Conservation (phyloP, 2,888 invertebrate genomes). For the Lamellibrachia columna region DNA sequence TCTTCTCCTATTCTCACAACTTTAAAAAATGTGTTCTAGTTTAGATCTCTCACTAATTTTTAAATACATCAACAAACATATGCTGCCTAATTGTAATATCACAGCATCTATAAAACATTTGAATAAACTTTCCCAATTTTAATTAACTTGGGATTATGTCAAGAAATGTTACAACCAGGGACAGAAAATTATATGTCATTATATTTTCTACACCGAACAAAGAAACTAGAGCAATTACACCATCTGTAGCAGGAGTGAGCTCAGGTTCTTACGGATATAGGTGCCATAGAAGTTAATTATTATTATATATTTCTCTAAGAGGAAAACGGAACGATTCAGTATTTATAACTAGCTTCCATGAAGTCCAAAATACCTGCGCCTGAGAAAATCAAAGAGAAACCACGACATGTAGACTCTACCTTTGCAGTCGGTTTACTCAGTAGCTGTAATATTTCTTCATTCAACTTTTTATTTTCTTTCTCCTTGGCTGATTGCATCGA, state of each 20-base stretch:
- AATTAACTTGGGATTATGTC: background rate
- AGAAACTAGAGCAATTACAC: background rate
- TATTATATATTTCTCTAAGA: background rate
- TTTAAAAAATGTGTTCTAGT: background rate
- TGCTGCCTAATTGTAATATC: background rate
- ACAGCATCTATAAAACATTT: background rate
- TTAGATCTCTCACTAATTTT: background rate
- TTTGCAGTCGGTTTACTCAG: constrained; percentile 96
- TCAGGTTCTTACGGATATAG: background rate
- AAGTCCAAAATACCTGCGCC: background rate
- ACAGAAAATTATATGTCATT: background rate
- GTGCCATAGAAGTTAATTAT: background rate
- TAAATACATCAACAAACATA: background rate
- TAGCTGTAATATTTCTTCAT: constrained; percentile 88
- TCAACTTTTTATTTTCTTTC: constrained; percentile 92
- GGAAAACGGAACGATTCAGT: background rate
- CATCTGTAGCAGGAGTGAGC: background rate
- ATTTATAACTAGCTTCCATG: constrained; percentile 19
- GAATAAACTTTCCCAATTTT: background rate
- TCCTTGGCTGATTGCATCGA: constrained; percentile 95
- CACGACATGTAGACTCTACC: constrained; percentile 63
- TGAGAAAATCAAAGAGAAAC: background rate
- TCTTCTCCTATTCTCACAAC: background rate
- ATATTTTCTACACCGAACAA: background rate
- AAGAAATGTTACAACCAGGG: background rate